A percentile compares a stretch with the other conserved stretches of the same genome.
phyloP scores from a whole-genome alignment of 2,113 vertebrate species.

The Motacilla alba region DNA sequence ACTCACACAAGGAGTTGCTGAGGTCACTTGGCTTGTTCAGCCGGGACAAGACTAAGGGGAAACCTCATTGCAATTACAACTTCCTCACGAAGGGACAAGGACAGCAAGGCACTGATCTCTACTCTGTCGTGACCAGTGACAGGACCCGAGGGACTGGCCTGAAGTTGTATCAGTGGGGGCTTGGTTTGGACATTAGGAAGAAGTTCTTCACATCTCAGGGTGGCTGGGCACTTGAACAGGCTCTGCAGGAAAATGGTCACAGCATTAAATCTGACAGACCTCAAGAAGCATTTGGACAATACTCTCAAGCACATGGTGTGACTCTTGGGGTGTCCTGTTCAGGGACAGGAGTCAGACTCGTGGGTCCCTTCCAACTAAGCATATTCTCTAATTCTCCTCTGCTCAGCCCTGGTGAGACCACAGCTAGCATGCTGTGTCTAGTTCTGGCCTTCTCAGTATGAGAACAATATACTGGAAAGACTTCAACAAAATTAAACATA shows the following conservation, averaged over 20 bases:
- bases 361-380: neutral
- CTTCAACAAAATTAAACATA: neutral
- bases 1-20: neutral
- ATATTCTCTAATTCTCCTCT: neutral
- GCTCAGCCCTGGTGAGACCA: neutral
- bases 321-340: neutral
- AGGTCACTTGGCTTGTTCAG: neutral
- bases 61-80: neutral
- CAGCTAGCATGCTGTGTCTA: neutral
- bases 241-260: neutral
- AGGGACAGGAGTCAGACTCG: fast-evolving
- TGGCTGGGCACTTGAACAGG: neutral
- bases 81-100: neutral
- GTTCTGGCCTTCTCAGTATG: neutral
- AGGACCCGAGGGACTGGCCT: fast-evolving
- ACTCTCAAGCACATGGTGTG: neutral
- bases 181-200: neutral
- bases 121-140: neutral
- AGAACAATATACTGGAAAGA: neutral
- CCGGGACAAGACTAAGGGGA: neutral
- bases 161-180: neutral
- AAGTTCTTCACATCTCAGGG: neutral
- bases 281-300: neutral
- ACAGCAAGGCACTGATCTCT: neutral
- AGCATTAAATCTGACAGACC: neutral